Conservation (phyloP, 2,888 invertebrate genomes). For the Cinara cedri region DNA sequence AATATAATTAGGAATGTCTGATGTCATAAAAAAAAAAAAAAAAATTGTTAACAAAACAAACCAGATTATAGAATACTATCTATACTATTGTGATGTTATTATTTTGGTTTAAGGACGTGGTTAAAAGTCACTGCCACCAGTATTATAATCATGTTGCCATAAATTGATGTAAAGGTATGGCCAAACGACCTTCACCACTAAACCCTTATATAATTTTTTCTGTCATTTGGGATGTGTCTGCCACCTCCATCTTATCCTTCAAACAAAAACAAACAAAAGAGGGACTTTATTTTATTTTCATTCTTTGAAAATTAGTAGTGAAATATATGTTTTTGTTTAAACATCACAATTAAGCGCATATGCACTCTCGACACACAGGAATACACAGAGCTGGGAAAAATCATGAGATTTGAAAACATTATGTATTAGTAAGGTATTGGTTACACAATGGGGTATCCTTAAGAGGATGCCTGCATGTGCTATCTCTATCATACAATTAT, state of each 20-base stretch:
- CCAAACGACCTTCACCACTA: slow-evolving; percentile 53
- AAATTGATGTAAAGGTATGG: slow-evolving; percentile 52
- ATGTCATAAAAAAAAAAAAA: slow-evolving; percentile 33
- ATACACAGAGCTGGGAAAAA: slow-evolving; percentile 57
- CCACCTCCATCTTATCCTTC: slow-evolving; percentile 57
- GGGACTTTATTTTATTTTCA: slow-evolving; percentile 53
- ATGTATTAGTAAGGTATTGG: not conserved
- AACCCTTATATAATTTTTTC: slow-evolving; percentile 47
- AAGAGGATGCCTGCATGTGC: too few species aligned
- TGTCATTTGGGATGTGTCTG: slow-evolving; percentile 49
- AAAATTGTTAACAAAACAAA: slow-evolving; percentile 50
- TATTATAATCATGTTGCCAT: slow-evolving; percentile 48
- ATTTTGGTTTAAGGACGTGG: slow-evolving; percentile 39
- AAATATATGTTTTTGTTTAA: slow-evolving; percentile 49
- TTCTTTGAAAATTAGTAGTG: slow-evolving; percentile 48
- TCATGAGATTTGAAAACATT: slow-evolving; percentile 50
- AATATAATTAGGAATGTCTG: slow-evolving; percentile 52
- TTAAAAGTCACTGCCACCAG: slow-evolving; percentile 45
- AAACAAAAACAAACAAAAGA: slow-evolving; percentile 57
- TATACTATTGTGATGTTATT: slow-evolving; percentile 47
- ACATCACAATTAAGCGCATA: slow-evolving; percentile 45
- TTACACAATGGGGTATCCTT: slow-evolving; percentile 29
- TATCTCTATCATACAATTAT: too few species aligned
- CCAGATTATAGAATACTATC: slow-evolving; percentile 40
- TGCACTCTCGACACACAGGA: slow-evolving; percentile 50